These are phyloP conservation scores for Muricea muricata DNA, from an alignment of 92 coral and sea anemone genomes.

Conservation along the genomic window DNA sequence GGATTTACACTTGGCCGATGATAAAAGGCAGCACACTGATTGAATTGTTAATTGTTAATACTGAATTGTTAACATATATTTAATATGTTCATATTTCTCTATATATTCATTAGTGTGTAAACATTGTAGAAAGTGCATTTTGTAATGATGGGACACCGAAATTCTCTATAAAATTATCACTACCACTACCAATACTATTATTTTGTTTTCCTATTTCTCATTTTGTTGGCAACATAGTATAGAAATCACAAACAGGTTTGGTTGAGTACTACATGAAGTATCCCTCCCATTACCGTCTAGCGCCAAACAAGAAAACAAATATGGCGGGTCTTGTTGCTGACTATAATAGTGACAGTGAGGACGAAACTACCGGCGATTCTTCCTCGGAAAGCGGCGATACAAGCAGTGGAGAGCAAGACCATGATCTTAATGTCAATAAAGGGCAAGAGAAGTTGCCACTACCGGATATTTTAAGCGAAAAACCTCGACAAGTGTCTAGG, in stretches of 20 bases:
- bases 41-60: no score
- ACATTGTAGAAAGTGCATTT: no score
- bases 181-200: no score
- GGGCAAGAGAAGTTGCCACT: slow-evolving; percentile 28
- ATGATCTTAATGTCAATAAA: neutral
- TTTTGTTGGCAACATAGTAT: neutral
- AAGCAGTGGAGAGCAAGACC: neutral
- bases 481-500: neutral
- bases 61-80: no score
- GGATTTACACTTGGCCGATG: no score
- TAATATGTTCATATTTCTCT: no score
- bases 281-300: slow-evolving; percentile 20
- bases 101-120: no score
- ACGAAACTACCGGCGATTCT: slow-evolving; percentile 1
- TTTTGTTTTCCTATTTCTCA: no score
- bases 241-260: neutral
- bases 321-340: slow-evolving; percentile 39
- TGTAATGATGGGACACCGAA: no score
- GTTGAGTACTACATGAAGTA: slow-evolving; percentile 10
- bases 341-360: slow-evolving; percentile 11
- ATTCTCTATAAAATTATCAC: no score
- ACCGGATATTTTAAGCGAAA: slow-evolving; percentile 25
- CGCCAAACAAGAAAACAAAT: neutral
- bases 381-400: slow-evolving; percentile 24
- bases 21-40: no score